phyloP scores from a whole-genome alignment of 2,888 invertebrate genomes.

The Acutogordius australiensis region DNA sequence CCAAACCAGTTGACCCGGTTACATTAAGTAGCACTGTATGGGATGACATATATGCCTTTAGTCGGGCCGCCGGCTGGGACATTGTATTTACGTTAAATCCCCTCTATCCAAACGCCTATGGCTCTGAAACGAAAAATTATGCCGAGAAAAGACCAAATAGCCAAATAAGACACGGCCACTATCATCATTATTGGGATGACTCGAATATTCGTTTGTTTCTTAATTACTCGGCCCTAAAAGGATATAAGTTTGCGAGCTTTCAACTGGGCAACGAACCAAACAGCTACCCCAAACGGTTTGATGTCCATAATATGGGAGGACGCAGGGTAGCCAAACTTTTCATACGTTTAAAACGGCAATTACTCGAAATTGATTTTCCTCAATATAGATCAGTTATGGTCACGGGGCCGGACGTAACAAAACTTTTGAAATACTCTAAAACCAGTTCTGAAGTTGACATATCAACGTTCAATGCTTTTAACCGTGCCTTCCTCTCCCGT shows the following conservation, averaged over 20 bases:
- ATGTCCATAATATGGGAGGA: neutral
- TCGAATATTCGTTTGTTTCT: neutral
- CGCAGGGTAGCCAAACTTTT: neutral
- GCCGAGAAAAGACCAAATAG: neutral
- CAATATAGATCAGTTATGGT: neutral
- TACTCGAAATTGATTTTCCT: neutral
- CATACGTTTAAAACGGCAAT: neutral
- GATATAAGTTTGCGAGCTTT: neutral
- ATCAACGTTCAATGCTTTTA: no score
- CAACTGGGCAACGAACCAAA: conserved; percentile 8
- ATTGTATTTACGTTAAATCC: neutral
- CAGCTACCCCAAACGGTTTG: neutral
- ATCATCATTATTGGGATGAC: neutral
- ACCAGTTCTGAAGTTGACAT: no score
- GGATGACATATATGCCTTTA: neutral
- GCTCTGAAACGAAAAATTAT: neutral
- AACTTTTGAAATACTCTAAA: neutral
- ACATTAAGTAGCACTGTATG: neutral
- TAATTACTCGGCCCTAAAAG: neutral
- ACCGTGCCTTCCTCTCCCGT: no score
- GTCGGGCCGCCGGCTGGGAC: neutral
- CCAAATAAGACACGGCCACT: neutral
- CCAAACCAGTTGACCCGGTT: neutral
- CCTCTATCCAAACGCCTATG: neutral
- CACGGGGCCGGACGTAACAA: conserved; percentile 1